phyloP scores from a whole-genome alignment of 2,888 invertebrate species.

The Noctua pronuba region DNA sequence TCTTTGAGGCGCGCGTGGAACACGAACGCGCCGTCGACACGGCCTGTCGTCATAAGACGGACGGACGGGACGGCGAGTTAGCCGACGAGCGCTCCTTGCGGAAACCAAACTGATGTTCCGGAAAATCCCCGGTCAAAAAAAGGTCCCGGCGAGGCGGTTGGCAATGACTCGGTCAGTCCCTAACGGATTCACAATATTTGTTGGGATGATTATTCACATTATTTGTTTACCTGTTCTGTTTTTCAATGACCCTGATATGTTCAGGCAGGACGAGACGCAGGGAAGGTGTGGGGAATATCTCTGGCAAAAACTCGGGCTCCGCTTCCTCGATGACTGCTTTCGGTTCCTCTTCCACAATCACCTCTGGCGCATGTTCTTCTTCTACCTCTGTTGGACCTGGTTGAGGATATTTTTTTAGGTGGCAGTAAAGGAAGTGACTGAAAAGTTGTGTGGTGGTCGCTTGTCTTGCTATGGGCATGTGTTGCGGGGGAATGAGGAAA shows the following conservation, averaged over 20 bases:
- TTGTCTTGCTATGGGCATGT: background rate
- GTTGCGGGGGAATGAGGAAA: too few relatives aligned
- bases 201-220: background rate
- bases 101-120: too few relatives aligned
- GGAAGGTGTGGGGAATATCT: constrained; percentile 82
- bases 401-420: background rate
- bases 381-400: constrained; percentile 64
- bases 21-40: too few relatives aligned
- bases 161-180: too few relatives aligned
- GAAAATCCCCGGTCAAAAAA: too few relatives aligned
- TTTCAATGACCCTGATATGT: constrained; percentile 75
- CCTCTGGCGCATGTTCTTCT: constrained; percentile 65
- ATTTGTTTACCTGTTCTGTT: constrained; percentile 71
- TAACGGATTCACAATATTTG: background rate
- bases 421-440: background rate
- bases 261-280: constrained; percentile 80
- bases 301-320: constrained; percentile 68
- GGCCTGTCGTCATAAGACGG: too few relatives aligned
- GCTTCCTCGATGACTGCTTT: constrained; percentile 57
- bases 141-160: too few relatives aligned
- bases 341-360: constrained; percentile 57
- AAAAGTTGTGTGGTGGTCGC: background rate
- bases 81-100: too few relatives aligned
- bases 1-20: too few relatives aligned
- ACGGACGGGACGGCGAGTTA: too few relatives aligned